Evolutionary conservation across 2,888 invertebrate species (phyloP).

Genomic region (Geophilus truncorum): DNA sequence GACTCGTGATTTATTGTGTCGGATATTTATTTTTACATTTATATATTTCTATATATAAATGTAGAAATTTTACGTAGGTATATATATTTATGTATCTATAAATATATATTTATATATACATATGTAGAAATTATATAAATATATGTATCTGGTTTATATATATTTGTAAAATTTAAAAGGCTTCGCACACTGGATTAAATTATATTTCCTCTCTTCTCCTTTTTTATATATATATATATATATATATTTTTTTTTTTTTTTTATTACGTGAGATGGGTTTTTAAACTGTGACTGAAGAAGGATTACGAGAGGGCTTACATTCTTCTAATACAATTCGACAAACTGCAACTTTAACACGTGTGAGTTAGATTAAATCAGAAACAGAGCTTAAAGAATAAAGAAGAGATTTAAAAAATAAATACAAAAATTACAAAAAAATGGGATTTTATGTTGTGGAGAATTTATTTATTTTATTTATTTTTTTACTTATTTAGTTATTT

Average conservation of each 20-base stretch:
- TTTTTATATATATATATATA: neutral
- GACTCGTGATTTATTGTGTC: neutral
- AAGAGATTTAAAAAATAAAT: neutral
- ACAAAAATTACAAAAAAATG: neutral
- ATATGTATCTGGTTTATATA: too few relatives aligned
- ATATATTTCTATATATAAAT: too few relatives aligned
- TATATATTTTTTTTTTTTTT: neutral
- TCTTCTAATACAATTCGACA: neutral
- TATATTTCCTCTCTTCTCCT: too few relatives aligned
- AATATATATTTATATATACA: too few relatives aligned
- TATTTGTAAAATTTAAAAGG: too few relatives aligned
- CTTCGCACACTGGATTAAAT: neutral
- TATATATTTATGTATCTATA: too few relatives aligned
- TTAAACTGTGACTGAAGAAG: neutral
- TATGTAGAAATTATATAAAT: too few relatives aligned
- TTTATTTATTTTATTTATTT: too few relatives aligned
- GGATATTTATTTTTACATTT: neutral
- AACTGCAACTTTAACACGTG: neutral
- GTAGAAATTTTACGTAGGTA: too few relatives aligned
- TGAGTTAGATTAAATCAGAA: neutral
- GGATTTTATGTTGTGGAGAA: neutral
- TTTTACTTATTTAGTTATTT: neutral
- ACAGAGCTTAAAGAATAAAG: neutral
- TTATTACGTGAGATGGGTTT: neutral
- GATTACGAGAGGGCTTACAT: neutral